These are phyloP conservation scores for Episyrphus balteatus DNA, from an alignment of 1,140 invertebrate species.

Conservation along the genomic window DNA sequence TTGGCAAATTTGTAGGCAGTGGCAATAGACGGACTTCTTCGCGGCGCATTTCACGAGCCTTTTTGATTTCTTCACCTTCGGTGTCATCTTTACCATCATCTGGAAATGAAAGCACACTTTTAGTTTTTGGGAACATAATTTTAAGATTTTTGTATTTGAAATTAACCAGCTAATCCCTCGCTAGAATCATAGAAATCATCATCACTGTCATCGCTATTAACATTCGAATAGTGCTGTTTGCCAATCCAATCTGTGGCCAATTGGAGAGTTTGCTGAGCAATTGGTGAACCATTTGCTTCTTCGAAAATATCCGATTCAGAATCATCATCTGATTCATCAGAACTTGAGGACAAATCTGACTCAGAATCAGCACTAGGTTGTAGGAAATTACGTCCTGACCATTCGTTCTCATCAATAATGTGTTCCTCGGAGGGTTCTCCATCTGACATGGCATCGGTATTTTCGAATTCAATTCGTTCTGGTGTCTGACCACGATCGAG, in stretches of 20 bases:
- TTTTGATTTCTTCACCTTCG: slow-evolving; percentile 58
- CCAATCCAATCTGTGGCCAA: slow-evolving; percentile 36
- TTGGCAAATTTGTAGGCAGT: slow-evolving; percentile 45
- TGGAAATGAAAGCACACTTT: slow-evolving; percentile 2
- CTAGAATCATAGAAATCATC: slow-evolving; percentile 34
- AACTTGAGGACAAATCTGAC: slow-evolving; percentile 34
- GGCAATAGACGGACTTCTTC: slow-evolving; percentile 56
- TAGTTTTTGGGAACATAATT: background rate
- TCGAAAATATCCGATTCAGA: slow-evolving; percentile 33
- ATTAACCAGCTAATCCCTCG: slow-evolving; percentile 28
- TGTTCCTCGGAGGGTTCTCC: slow-evolving; percentile 60
- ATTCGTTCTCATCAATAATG: slow-evolving; percentile 80
- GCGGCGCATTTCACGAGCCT: slow-evolving; percentile 50
- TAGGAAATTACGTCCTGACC: slow-evolving; percentile 84
- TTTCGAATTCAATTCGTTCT: slow-evolving; percentile 71
- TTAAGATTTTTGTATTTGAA: background rate
- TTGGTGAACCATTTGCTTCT: slow-evolving; percentile 36
- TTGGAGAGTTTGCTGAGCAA: slow-evolving; percentile 34
- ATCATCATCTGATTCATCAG: slow-evolving; percentile 27
- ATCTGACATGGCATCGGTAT: slow-evolving; percentile 48
- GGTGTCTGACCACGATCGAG: slow-evolving; percentile 58
- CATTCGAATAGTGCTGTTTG: slow-evolving; percentile 31
- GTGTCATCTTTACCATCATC: slow-evolving; percentile 58
- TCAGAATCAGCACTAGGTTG: slow-evolving; percentile 66
- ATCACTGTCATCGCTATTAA: slow-evolving; percentile 25